Evolutionary conservation across 2,797 vertebrate species (phyloP).

Genomic region (Champsocephalus gunnari): DNA sequence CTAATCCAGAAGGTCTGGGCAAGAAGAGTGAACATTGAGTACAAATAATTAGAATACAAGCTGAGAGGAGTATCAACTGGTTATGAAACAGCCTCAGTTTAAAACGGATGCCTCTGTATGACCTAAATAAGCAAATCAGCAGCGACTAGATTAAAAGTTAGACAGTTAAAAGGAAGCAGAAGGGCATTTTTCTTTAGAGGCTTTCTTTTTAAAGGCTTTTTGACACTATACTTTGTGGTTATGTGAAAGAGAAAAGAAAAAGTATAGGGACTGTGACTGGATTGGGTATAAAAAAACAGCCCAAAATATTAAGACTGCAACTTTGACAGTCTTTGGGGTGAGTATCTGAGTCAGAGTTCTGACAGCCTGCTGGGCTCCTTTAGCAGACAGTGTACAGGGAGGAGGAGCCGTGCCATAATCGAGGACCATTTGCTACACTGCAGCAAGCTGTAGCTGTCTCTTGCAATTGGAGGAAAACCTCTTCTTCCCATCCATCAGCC

Average conservation of each 20-base stretch:
- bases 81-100: no score
- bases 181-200: no score
- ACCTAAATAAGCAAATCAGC: no score
- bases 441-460: conserved; percentile 51
- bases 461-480: conserved; percentile 37
- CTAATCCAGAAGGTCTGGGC: conserved; percentile 32
- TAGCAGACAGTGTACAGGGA: conserved; percentile 27
- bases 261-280: no score
- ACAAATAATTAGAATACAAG: conserved; percentile 15
- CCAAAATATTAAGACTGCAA: background rate
- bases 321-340: background rate
- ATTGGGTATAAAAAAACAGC: background rate
- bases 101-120: no score
- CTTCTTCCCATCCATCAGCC: conserved; percentile 51
- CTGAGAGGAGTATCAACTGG: no score
- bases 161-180: no score
- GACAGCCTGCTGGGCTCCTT: conserved; percentile 11
- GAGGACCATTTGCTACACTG: background rate
- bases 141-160: no score
- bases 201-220: no score
- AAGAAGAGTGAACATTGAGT: conserved; percentile 28
- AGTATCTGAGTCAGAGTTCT: conserved; percentile 26
- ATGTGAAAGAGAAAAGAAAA: no score
- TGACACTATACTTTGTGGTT: no score
- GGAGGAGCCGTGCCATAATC: conserved; percentile 14